phyloP scores from a whole-genome alignment of 2,797 vertebrate species.

The Kryptopterus vitreolus region DNA sequence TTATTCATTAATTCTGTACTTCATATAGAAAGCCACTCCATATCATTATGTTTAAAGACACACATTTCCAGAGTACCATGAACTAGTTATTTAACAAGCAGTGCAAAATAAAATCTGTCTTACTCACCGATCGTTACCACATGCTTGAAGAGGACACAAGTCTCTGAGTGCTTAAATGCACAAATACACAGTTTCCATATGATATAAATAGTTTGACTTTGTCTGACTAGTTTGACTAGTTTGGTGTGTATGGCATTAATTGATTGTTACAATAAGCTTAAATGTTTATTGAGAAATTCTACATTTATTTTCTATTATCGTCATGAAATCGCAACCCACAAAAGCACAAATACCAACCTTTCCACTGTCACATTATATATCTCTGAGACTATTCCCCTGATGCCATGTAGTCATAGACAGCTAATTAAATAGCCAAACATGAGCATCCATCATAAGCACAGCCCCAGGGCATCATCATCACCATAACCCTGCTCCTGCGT shows the following conservation, averaged over 20 bases:
- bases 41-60: slow-evolving; percentile 9
- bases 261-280: background rate
- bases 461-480: slow-evolving; percentile 46
- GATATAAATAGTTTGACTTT: background rate
- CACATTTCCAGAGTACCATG: slow-evolving; percentile 24
- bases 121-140: slow-evolving; percentile 5
- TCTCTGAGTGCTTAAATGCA: background rate
- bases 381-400: slow-evolving; percentile 39
- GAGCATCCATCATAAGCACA: slow-evolving; percentile 49
- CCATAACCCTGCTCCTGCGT: slow-evolving; percentile 12
- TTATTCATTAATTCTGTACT: background rate
- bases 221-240: background rate
- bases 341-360: slow-evolving; percentile 17
- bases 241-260: background rate
- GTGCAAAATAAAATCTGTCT: slow-evolving; percentile 22
- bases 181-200: background rate
- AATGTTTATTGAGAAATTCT: background rate
- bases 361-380: background rate
- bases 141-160: slow-evolving; percentile 7
- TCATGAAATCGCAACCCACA: background rate
- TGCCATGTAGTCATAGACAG: slow-evolving; percentile 44
- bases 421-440: slow-evolving; percentile 54
- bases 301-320: background rate
- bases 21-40: background rate
- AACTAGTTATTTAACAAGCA: slow-evolving; percentile 36